Percentiles rank a stretch among this genome's conserved stretches.
These are phyloP conservation scores for Idris sp. DNA, from an alignment of 1,140 invertebrate genomes.

Conservation along the genomic window DNA sequence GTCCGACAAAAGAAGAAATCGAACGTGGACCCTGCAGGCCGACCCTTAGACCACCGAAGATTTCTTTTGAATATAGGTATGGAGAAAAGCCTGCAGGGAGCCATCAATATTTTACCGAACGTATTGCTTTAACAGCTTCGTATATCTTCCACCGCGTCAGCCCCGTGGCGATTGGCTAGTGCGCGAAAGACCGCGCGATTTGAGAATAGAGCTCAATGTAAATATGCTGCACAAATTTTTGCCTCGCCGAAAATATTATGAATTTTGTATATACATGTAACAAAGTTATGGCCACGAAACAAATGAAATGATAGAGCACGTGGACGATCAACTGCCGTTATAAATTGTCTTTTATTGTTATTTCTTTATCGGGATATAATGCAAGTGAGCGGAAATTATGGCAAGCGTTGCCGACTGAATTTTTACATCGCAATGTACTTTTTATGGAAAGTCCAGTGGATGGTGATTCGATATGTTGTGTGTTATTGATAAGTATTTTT, in stretches of 20 bases:
- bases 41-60: slow-evolving; percentile 43
- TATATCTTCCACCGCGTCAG: slow-evolving; percentile 59
- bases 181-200: slow-evolving; percentile 60
- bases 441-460: no score
- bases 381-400: no score
- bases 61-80: slow-evolving; percentile 64
- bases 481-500: no score
- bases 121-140: slow-evolving; percentile 65
- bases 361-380: slow-evolving; percentile 38
- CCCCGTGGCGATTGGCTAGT: slow-evolving; percentile 55
- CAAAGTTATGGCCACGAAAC: slow-evolving; percentile 53
- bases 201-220: slow-evolving; percentile 58
- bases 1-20: slow-evolving; percentile 56
- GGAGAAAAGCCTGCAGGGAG: slow-evolving; percentile 65
- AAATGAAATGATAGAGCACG: slow-evolving; percentile 50
- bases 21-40: slow-evolving; percentile 46
- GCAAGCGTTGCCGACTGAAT: no score
- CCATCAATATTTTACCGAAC: slow-evolving; percentile 72
- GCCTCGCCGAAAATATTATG: slow-evolving; percentile 57
- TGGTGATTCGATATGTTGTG: no score
- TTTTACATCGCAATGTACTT: no score
- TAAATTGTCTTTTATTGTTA: slow-evolving; percentile 47
- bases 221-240: slow-evolving; percentile 60
- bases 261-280: slow-evolving; percentile 48
- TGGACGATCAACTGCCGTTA: slow-evolving; percentile 34